Conservation (phyloP, 1,140 invertebrate species). For the Belonocnema kinseyi region DNA sequence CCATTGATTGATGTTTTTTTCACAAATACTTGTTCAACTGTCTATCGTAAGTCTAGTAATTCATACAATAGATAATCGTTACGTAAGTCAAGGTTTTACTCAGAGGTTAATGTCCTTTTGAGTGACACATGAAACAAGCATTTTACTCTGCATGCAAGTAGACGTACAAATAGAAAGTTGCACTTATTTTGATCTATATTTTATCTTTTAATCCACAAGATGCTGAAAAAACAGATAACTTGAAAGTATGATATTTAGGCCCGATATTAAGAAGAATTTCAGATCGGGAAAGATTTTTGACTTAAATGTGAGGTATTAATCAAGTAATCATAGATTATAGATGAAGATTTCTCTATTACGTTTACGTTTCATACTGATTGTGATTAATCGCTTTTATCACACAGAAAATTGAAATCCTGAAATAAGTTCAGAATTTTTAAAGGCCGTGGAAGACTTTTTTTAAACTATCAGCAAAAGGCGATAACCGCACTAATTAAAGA, state of each 20-base stretch:
- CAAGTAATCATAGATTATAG: too few species aligned
- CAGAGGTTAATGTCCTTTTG: conserved; percentile 51
- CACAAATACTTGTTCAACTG: conserved; percentile 29
- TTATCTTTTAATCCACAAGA: not conserved
- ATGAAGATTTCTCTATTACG: too few species aligned
- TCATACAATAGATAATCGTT: conserved; percentile 54
- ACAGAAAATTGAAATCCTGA: too few species aligned
- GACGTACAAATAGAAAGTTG: not conserved
- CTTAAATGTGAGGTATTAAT: not conserved
- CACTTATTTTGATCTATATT: not conserved
- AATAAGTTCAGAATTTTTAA: too few species aligned
- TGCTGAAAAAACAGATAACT: not conserved
- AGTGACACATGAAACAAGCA: conserved; percentile 3
- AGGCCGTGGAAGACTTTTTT: too few species aligned
- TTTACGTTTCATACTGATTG: too few species aligned
- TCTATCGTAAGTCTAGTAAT: conserved; percentile 57
- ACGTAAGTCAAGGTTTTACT: conserved; percentile 48
- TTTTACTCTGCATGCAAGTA: not conserved
- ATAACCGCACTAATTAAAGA: too few species aligned
- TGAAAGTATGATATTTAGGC: not conserved
- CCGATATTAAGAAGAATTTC: not conserved
- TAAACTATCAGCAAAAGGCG: too few species aligned
- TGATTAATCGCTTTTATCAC: too few species aligned
- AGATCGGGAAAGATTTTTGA: not conserved
- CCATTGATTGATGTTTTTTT: conserved; percentile 2